Percentiles rank a stretch among this genome's conserved stretches.
phyloP scores from a whole-genome alignment of 2,113 vertebrate species.

The Barnardius zonarius region DNA sequence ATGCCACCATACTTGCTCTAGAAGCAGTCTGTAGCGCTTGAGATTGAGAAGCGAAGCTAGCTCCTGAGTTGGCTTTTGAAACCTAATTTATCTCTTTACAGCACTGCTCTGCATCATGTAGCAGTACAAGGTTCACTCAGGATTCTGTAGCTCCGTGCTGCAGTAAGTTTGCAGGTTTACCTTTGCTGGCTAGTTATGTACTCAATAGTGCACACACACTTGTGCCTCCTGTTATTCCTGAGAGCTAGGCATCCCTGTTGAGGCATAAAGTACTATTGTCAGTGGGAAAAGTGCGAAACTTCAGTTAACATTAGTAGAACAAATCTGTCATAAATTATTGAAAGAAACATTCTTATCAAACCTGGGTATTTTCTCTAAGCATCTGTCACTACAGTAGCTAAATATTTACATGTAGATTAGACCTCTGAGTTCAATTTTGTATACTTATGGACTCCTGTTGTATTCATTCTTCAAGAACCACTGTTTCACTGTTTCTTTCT shows the following conservation, averaged over 20 bases:
- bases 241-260: background rate
- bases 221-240: background rate
- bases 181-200: background rate
- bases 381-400: background rate
- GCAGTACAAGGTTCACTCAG: background rate
- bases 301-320: background rate
- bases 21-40: background rate
- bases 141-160: background rate
- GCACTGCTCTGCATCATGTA: background rate
- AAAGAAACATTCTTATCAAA: background rate
- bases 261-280: background rate
- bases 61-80: background rate
- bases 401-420: constrained; percentile 15
- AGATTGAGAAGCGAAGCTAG: background rate
- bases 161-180: background rate
- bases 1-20: background rate
- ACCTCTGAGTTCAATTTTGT: background rate
- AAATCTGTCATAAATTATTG: background rate
- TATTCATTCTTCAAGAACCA: background rate
- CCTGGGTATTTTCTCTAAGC: background rate
- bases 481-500: background rate
- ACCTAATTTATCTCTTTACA: background rate
- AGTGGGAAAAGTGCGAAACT: background rate
- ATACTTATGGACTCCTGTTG: background rate
- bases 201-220: background rate